A percentile compares a stretch with the other conserved stretches of the same genome.
Evolutionary conservation across 1,140 invertebrate genomes (phyloP).

Genomic region (Whitmania pigra): DNA sequence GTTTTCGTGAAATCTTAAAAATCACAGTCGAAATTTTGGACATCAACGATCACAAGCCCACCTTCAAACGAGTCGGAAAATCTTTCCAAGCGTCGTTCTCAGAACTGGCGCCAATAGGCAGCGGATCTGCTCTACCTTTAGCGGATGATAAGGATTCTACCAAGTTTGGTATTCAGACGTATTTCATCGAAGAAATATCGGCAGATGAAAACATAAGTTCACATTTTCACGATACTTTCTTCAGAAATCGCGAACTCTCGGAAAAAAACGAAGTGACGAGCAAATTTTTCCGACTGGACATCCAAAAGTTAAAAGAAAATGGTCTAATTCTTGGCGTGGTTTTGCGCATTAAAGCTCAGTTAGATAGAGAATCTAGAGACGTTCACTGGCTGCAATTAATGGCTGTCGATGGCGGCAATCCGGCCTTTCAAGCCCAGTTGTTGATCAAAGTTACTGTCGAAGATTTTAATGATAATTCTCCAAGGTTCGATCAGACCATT

Average conservation of each 20-base stretch:
- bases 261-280: too few relatives aligned
- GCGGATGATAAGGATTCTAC: neutral
- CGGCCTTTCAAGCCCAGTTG: neutral
- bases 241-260: too few relatives aligned
- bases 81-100: neutral
- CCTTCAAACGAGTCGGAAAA: neutral
- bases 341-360: neutral
- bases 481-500: neutral
- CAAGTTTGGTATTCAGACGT: slow-evolving; percentile 1
- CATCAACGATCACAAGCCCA: neutral
- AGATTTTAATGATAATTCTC: slow-evolving; percentile 8
- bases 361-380: neutral
- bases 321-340: neutral
- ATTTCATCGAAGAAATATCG: neutral
- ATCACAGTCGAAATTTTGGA: neutral
- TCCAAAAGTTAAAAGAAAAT: neutral
- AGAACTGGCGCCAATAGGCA: slow-evolving; percentile 4
- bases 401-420: neutral
- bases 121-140: neutral
- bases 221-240: too few relatives aligned
- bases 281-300: neutral
- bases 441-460: neutral
- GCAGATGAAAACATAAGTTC: neutral
- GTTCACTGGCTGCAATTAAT: neutral
- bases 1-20: neutral